Evolutionary conservation across 1,140 invertebrate species (phyloP), one percentile per base, ranked within the genome.

Genomic region (Diorhabda sublineata): DNA sequence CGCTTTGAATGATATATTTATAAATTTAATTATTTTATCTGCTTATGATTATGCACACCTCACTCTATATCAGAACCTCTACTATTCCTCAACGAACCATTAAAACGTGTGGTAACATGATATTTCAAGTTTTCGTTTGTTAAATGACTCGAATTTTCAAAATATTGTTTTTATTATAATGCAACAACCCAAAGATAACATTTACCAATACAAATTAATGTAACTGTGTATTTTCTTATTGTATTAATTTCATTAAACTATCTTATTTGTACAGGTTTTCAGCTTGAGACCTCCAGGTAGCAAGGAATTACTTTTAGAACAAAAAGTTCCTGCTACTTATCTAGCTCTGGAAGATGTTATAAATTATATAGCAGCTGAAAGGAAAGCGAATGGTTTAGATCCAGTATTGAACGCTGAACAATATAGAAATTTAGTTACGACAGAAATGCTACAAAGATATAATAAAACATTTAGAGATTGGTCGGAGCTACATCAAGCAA

Each of bases 241-340:
- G 26, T 26, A 26, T 26, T 26, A 26, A 26, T 26, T 26, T 26
- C 26, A 26, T 52, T 52, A 3, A 52, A 8, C 4, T 3, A 6
- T 52, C n/a, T 52, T 52, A 52, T 52, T n/a, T 52, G 2, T 52
- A 8, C n/a, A 52, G 47, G 47, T 52, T 52, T 97, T 96, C 81
- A 96, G 92, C 80, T 83, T 97, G 42, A 88, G 91, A 76, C 91
- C 91, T n/a, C 91, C 93, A 64, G 89, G 89, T 87, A 93, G 92
- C 66, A 97, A 96, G 81, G 93, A 97, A 80, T 84, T 96, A 2
- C 77, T 98, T 3, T 82, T 99, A 7, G 93, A 97, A 73, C 97
- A 99, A 81, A 92, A 93, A 78, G 94, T 99, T 5, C 98, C 98
- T 0, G 95, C 96, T 4, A 96, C 93, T 64, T 99, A 99, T 82